These are phyloP conservation scores for Microtus californicus DNA, from an alignment of 2,797 vertebrate genomes.

Conservation along the genomic window DNA sequence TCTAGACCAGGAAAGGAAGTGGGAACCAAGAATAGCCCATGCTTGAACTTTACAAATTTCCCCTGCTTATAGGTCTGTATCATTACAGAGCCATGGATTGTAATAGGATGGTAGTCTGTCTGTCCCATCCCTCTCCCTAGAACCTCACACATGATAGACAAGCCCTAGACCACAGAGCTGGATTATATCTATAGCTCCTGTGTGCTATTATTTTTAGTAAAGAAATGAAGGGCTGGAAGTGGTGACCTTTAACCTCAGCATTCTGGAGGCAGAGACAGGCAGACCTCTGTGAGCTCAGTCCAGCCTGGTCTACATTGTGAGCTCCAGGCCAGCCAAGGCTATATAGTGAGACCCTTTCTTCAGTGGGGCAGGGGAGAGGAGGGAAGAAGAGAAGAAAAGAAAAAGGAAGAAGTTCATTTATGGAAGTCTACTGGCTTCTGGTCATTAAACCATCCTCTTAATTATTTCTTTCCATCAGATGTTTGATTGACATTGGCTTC, in stretches of 20 bases:
- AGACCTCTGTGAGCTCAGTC: neutral
- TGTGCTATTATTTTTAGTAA: neutral
- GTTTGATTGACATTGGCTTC: neutral
- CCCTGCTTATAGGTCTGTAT: neutral
- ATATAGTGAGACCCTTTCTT: neutral
- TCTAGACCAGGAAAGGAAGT: neutral
- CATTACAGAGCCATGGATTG: neutral
- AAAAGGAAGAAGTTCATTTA: neutral
- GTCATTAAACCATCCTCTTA: neutral
- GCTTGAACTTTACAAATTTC: neutral
- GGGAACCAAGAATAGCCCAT: neutral
- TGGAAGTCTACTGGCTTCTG: neutral
- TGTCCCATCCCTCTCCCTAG: neutral
- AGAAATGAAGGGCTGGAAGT: neutral
- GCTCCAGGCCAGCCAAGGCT: neutral
- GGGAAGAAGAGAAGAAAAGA: neutral
- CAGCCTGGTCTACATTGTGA: neutral
- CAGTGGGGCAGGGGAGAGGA: neutral
- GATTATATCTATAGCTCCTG: neutral
- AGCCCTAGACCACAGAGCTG: neutral
- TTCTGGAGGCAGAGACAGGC: neutral
- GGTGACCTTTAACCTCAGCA: neutral
- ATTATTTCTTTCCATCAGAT: neutral
- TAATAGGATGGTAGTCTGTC: neutral
- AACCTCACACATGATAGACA: neutral